Percentiles rank a stretch among this genome's conserved stretches.
These are phyloP conservation scores for Phyllotreta cruciferae DNA, from an alignment of 2,888 invertebrate species.

Conservation along the genomic window DNA sequence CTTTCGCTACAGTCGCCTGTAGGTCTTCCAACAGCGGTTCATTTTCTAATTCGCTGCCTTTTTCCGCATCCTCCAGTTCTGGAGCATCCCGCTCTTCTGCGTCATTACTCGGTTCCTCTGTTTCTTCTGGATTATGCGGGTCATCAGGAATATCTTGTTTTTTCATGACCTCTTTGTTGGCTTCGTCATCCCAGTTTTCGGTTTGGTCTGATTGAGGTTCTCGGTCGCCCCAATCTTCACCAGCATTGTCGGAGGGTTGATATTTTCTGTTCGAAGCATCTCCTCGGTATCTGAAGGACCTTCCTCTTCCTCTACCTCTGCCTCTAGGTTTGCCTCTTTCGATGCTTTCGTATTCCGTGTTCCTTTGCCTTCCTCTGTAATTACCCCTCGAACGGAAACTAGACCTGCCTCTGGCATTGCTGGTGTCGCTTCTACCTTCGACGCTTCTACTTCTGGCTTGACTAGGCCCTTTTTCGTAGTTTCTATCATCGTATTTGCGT, in stretches of 20 bases:
- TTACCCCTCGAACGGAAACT: conserved; percentile 1
- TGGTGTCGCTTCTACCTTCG: conserved; percentile 13
- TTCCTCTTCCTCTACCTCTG: conserved; percentile 23
- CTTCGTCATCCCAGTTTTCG: conserved; percentile 32
- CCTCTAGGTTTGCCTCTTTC: neutral
- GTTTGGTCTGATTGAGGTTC: neutral
- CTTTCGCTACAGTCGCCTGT: conserved; percentile 22
- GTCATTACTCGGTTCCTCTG: conserved; percentile 8
- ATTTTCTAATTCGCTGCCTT: conserved; percentile 16
- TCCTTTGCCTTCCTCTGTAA: neutral
- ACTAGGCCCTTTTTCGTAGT: conserved; percentile 5
- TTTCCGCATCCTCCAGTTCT: conserved; percentile 16
- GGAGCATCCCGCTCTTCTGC: conserved; percentile 12
- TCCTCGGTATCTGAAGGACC: conserved; percentile 20
- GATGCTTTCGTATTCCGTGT: too few species aligned
- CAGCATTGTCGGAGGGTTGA: conserved; percentile 2
- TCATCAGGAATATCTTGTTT: neutral
- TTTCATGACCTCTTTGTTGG: conserved; percentile 16
- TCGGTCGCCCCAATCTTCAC: conserved; percentile 2
- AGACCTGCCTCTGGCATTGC: neutral
- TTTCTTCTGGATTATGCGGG: conserved; percentile 4
- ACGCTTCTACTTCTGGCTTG: conserved; percentile 27
- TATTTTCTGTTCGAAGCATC: conserved; percentile 7
- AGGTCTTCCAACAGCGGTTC: conserved; percentile 10
- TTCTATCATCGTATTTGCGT: conserved; percentile 9